Conservation (phyloP, 1,140 invertebrate species). For the Matsumurasca onukii region DNA sequence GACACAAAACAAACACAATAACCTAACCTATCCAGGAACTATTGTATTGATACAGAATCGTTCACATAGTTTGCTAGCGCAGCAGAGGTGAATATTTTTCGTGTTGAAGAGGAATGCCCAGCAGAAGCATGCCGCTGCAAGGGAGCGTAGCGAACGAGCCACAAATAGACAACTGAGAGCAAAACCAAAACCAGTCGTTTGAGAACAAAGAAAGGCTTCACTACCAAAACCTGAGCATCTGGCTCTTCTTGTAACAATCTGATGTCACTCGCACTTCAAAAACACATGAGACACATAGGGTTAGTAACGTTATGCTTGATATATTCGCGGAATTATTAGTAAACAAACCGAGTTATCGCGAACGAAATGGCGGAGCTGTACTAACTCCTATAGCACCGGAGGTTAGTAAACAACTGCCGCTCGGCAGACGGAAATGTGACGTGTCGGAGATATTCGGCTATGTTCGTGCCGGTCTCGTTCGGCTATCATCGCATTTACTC, state of each 20-base stretch:
- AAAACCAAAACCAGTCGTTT: background rate
- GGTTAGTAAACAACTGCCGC: constrained; percentile 9
- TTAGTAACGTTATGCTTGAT: background rate
- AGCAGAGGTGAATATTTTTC: background rate
- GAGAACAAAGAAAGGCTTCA: background rate
- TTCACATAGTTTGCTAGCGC: too few species aligned
- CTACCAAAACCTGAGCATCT: background rate
- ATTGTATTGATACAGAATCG: too few species aligned
- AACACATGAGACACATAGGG: background rate
- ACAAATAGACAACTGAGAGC: constrained; percentile 6
- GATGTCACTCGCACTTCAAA: background rate
- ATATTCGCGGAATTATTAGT: too few species aligned
- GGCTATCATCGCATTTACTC: background rate
- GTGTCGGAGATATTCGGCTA: background rate
- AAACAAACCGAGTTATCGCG: too few species aligned
- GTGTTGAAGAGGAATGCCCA: background rate
- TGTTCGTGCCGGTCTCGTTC: background rate
- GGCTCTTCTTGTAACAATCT: background rate
- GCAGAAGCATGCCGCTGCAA: background rate
- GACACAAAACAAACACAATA: constrained; percentile 8
- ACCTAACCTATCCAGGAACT: constrained; percentile 9
- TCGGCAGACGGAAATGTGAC: background rate
- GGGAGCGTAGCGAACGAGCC: background rate
- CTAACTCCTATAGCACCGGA: background rate
- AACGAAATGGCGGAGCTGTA: background rate